Percentiles rank a stretch among this genome's conserved stretches.
Evolutionary conservation across 1,140 invertebrate genomes (phyloP).

Genomic region (Anadara kagoshimensis): DNA sequence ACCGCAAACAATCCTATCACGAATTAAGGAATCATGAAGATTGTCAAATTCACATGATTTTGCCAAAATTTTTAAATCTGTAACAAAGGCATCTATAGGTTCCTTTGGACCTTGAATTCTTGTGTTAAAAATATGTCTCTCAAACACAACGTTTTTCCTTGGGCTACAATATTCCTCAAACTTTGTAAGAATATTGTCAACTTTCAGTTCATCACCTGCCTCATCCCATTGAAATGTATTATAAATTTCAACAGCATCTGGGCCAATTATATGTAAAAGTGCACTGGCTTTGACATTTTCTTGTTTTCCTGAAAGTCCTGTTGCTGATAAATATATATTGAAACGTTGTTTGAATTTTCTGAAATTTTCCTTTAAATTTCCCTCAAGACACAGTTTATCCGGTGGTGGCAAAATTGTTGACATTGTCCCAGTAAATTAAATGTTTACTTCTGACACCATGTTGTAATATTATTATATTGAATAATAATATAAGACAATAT

Average conservation of each 20-base stretch:
- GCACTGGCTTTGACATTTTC: constrained; percentile 9
- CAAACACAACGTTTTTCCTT: constrained; percentile 21
- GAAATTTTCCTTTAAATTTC: constrained; percentile 18
- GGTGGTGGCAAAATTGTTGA: constrained; percentile 10
- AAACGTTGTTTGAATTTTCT: constrained; percentile 13
- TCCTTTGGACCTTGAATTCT: constrained; percentile 23
- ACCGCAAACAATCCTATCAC: constrained; percentile 43
- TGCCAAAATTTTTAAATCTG: constrained; percentile 26
- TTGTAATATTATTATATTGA: not conserved
- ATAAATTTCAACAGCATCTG: constrained; percentile 22
- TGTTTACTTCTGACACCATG: constrained; percentile 9
- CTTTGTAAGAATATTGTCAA: constrained; percentile 13
- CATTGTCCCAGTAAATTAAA: not conserved
- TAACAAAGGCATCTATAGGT: constrained; percentile 36
- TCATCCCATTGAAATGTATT: constrained; percentile 20
- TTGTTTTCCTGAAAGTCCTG: constrained; percentile 3
- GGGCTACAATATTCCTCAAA: constrained; percentile 38
- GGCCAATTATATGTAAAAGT: constrained; percentile 13
- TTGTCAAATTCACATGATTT: constrained; percentile 34
- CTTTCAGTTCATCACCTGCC: constrained; percentile 19
- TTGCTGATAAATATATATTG: constrained; percentile 10
- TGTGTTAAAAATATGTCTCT: constrained; percentile 28
- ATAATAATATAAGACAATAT: too few species aligned
- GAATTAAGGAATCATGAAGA: constrained; percentile 34
- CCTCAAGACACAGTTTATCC: not conserved